Base-by-base conservation (phyloP, 2,888 invertebrate genomes). In the Cryptophagus acutangulus region DNA sequence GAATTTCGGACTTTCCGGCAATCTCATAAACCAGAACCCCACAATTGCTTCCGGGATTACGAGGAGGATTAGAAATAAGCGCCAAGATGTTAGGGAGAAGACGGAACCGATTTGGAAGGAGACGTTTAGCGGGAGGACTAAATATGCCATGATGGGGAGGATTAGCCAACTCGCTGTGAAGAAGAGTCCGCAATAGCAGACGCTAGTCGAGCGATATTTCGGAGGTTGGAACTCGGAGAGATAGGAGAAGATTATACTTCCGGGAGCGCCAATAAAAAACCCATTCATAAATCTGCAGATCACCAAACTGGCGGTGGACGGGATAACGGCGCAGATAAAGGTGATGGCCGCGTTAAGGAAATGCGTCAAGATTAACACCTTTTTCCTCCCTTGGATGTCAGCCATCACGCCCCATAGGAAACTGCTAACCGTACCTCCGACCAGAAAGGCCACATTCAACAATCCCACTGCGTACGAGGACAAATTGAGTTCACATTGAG, bases 1-100 rank as follows among this genome's bases (percentile, higher is more conserved):
- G 62, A 82, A 90, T 65, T 87, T 86, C 0, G 90, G 89, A 46
- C 85, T 89, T 61, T 90, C 90, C 0, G 88, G 87, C 9, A 82
- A 73, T 30, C 72, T 71, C 4, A 73, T 59, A 26, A 62, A 48
- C 9, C 79, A 71, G 0, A 79, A 25, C 0, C 81, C 74, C 0
- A 79, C 77, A 1, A 82, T 34, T 0, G 82, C 57, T 53, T 81
- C 79, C 0, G 88, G 80, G 2, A 84, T 24, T 0, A 80, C 76
- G 42, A 84, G 77, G 0, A 81, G 65, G 0, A 83, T 73, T 2
- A 89, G 67, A 41, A 87, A 77, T 3, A 87, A 61, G 3, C 89
- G 73, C 90, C 90, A 90, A 0, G 87, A 82, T 20, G 80, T 75
- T 58, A 81, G 79, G 43, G 49, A 36, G 15, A 85, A 57, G 8